Conservation (phyloP, 2,797 vertebrate genomes). For the Cryptoprocta ferox region DNA sequence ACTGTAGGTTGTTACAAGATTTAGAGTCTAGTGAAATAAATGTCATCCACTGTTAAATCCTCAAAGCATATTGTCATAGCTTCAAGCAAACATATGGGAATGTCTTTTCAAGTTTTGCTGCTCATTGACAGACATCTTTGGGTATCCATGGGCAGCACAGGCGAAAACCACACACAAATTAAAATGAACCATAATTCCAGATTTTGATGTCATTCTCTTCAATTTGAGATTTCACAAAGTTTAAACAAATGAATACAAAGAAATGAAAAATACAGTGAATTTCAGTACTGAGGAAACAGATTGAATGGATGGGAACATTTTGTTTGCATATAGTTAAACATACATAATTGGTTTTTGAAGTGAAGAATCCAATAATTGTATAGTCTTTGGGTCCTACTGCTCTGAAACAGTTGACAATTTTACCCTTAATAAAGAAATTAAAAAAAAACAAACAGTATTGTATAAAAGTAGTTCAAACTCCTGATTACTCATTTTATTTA, state of each 20-base stretch:
- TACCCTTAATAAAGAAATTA: neutral
- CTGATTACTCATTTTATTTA: neutral
- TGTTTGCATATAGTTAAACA: slow-evolving; percentile 21
- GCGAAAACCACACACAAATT: neutral
- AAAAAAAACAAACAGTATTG: neutral
- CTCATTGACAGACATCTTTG: neutral
- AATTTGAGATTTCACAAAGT: slow-evolving; percentile 40
- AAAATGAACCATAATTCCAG: slow-evolving; percentile 2
- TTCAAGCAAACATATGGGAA: slow-evolving; percentile 60
- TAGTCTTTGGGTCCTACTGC: neutral
- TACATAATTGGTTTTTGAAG: neutral
- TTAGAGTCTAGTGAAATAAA: slow-evolving; percentile 57
- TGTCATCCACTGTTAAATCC: slow-evolving; percentile 72
- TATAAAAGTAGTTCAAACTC: neutral
- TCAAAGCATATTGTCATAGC: slow-evolving; percentile 54
- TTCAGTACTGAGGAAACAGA: neutral
- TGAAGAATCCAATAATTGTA: neutral
- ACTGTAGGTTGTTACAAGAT: slow-evolving; percentile 57
- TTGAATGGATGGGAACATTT: slow-evolving; percentile 3
- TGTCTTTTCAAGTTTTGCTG: slow-evolving; percentile 41
- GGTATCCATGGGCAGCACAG: neutral
- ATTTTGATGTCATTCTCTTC: slow-evolving; percentile 29
- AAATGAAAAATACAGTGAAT: slow-evolving; percentile 37
- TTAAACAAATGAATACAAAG: slow-evolving; percentile 48
- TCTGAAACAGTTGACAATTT: neutral